phyloP scores from a whole-genome alignment of 2,797 vertebrate genomes.

The Erethizon dorsatum region DNA sequence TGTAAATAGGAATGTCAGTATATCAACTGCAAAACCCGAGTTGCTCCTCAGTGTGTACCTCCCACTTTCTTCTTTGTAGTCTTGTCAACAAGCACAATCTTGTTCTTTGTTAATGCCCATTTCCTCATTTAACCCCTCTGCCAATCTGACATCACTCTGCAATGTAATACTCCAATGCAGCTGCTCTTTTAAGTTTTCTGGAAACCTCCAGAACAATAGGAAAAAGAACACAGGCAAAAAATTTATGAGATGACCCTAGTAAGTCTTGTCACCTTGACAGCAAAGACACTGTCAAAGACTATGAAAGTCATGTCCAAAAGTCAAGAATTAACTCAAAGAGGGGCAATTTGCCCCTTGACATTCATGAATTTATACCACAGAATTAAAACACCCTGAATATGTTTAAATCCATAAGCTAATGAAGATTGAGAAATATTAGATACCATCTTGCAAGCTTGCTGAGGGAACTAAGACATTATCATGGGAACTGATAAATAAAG shows the following conservation, averaged over 20 bases:
- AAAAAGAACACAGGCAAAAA: neutral
- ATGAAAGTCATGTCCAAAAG: neutral
- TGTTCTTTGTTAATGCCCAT: neutral
- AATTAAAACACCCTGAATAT: neutral
- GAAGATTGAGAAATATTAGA: neutral
- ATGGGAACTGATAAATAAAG: conserved; percentile 1
- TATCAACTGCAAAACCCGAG: neutral
- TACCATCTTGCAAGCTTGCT: conserved; percentile 14
- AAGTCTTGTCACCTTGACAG: neutral
- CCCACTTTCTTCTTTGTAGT: conserved; percentile 20
- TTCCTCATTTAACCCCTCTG: neutral
- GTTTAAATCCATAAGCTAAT: conserved; percentile 27
- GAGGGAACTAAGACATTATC: neutral
- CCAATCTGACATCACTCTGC: neutral
- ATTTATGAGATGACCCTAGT: neutral
- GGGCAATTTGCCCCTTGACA: neutral
- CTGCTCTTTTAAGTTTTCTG: neutral
- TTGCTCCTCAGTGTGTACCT: neutral
- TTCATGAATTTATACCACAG: neutral
- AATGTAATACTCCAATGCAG: neutral
- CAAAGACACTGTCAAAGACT: neutral
- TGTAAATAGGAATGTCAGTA: neutral
- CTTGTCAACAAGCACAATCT: conserved; percentile 22
- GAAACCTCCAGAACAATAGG: neutral
- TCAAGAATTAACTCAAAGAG: conserved; percentile 9